Conservation (phyloP, 2,888 invertebrate species). For the Steinernema carpocapsae region DNA sequence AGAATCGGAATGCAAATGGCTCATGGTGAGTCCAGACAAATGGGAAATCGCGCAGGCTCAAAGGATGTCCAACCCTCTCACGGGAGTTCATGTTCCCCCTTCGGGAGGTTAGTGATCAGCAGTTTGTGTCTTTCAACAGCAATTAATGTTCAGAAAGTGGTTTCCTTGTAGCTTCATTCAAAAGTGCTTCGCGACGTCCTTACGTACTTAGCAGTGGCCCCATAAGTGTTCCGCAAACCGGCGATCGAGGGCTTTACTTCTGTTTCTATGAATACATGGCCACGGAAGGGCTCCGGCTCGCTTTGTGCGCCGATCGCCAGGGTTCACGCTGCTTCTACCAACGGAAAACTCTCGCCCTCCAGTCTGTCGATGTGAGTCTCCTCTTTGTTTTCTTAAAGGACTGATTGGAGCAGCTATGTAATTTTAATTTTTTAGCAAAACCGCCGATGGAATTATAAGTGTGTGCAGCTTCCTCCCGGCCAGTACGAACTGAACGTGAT, state of each 20-base stretch:
- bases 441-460: conserved; percentile 58
- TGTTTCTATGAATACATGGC: conserved; percentile 61
- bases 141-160: conserved; percentile 49
- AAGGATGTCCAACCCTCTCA: conserved; percentile 51
- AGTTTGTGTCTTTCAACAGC: conserved; percentile 40
- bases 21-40: conserved; percentile 55
- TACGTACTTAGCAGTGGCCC: conserved; percentile 15
- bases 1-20: conserved; percentile 59
- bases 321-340: conserved; percentile 56
- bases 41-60: conserved; percentile 59
- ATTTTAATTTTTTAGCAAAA: conserved; percentile 44
- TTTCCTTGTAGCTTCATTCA: conserved; percentile 15
- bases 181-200: conserved; percentile 1
- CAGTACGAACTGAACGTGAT: conserved; percentile 58
- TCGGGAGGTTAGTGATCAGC: conserved; percentile 35
- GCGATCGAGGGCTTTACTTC: conserved; percentile 48
- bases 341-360: conserved; percentile 46
- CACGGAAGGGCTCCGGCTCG: conserved; percentile 49
- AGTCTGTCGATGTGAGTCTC: conserved; percentile 32
- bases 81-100: conserved; percentile 35
- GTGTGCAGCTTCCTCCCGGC: conserved; percentile 55
- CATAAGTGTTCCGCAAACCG: conserved; percentile 7
- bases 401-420: too few species aligned
- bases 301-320: conserved; percentile 56
- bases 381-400: too few species aligned